Conservation (phyloP, 1,140 invertebrate genomes). For the Zelostemma sp. region DNA sequence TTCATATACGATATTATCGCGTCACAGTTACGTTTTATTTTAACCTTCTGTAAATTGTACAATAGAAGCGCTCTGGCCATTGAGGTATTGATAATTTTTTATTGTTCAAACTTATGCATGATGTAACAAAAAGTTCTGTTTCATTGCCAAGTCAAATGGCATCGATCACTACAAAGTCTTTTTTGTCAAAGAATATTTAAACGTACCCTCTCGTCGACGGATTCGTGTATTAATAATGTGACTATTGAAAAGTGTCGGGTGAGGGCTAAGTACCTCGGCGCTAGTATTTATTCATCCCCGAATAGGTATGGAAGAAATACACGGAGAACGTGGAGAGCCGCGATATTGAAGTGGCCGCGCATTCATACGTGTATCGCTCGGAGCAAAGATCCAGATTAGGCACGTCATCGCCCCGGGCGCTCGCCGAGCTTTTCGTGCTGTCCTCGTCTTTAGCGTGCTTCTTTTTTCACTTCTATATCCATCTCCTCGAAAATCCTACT, state of each 20-base stretch:
- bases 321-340: slow-evolving; percentile 14
- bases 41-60: no score
- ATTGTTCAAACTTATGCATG: no score
- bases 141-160: not conserved
- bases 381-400: slow-evolving; percentile 54
- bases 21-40: no score
- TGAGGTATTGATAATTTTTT: no score
- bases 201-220: not conserved
- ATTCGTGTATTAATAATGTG: slow-evolving; percentile 35
- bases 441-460: no score
- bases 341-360: slow-evolving; percentile 44
- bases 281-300: slow-evolving; percentile 25
- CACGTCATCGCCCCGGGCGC: slow-evolving; percentile 39
- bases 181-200: not conserved
- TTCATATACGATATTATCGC: no score
- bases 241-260: slow-evolving; percentile 30
- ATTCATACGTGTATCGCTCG: slow-evolving; percentile 43
- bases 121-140: not conserved
- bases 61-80: no score
- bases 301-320: slow-evolving; percentile 12
- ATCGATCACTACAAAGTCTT: not conserved
- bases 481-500: slow-evolving; percentile 22
- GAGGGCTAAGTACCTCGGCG: not conserved
- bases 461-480: no score
- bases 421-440: slow-evolving; percentile 15